These are phyloP conservation scores for Drosophila kikkawai DNA, from an alignment of 1,140 invertebrate genomes.

Conservation along the genomic window DNA sequence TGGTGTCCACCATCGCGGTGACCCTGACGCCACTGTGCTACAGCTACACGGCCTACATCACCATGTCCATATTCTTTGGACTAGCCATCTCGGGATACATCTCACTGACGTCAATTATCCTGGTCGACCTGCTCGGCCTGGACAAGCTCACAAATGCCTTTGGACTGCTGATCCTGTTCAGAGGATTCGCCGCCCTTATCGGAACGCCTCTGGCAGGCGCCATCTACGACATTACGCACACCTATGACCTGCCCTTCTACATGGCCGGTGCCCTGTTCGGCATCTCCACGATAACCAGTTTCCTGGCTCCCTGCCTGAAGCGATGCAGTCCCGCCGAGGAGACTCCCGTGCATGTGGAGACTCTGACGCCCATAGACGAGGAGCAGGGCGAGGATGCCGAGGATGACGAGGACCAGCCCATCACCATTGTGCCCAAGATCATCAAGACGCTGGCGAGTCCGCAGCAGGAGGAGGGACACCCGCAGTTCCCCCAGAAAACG, in stretches of 20 bases:
- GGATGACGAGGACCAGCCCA: conserved; percentile 90
- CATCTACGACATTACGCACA: conserved; percentile 94
- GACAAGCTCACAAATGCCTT: conserved; percentile 98
- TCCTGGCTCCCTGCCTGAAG: conserved; percentile 92
- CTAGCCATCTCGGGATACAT: conserved; percentile 98
- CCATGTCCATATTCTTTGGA: conserved; percentile 96
- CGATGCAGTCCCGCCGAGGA: conserved; percentile 86
- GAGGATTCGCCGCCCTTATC: conserved; percentile 95
- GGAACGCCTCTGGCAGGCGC: conserved; percentile 93
- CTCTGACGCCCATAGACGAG: conserved; percentile 92
- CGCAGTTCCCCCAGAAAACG: conserved; percentile 52
- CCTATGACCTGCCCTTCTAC: conserved; percentile 95
- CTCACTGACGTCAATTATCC: conserved; percentile 98
- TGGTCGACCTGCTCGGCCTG: conserved; percentile 97
- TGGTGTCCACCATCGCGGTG: conserved; percentile 95
- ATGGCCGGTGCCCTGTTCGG: conserved; percentile 96
- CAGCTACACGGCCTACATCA: conserved; percentile 91
- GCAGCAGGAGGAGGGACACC: conserved; percentile 68
- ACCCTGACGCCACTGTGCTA: conserved; percentile 93
- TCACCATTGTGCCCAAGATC: conserved; percentile 89
- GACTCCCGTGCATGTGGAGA: conserved; percentile 88
- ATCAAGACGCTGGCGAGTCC: conserved; percentile 88
- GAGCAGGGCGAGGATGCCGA: conserved; percentile 92
- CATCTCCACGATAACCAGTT: conserved; percentile 93
- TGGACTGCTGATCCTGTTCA: conserved; percentile 96